Evolutionary conservation across 2,113 vertebrate genomes (phyloP).

Genomic region (Dascyllus trimaculatus): DNA sequence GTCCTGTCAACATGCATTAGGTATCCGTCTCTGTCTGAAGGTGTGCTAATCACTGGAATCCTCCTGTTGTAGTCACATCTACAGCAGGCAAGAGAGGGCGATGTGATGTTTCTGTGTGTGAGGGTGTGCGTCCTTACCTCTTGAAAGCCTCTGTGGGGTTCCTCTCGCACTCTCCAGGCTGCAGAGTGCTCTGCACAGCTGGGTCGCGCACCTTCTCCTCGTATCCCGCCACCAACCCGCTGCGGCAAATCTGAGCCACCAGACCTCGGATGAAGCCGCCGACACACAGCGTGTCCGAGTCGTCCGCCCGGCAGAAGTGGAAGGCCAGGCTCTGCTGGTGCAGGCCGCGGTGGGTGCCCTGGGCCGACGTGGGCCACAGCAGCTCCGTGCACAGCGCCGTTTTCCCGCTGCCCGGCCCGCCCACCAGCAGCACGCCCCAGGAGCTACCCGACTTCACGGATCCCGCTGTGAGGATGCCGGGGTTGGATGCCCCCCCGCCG

Average conservation of each 20-base stretch:
- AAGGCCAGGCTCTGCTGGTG: slow-evolving; percentile 93
- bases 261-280: slow-evolving; percentile 91
- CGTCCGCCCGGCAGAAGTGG: slow-evolving; percentile 97
- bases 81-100: background rate
- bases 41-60: background rate
- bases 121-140: slow-evolving; percentile 85
- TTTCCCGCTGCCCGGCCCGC: slow-evolving; percentile 96
- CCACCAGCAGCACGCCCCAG: slow-evolving; percentile 96
- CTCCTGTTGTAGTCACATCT: background rate
- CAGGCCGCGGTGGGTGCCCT: slow-evolving; percentile 88
- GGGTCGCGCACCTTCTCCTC: slow-evolving; percentile 94
- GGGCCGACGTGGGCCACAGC: slow-evolving; percentile 92
- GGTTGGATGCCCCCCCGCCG: slow-evolving; percentile 76
- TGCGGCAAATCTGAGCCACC: slow-evolving; percentile 90
- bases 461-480: slow-evolving; percentile 77
- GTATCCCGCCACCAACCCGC: slow-evolving; percentile 91
- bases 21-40: background rate
- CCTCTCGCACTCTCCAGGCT: slow-evolving; percentile 95
- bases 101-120: background rate
- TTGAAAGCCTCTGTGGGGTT: slow-evolving; percentile 97
- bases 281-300: slow-evolving; percentile 92
- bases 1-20: background rate
- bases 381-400: slow-evolving; percentile 95
- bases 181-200: slow-evolving; percentile 89
- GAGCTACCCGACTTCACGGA: slow-evolving; percentile 85